Conservation (phyloP, 2,113 vertebrate genomes). For the Lamprologus lemairii region DNA sequence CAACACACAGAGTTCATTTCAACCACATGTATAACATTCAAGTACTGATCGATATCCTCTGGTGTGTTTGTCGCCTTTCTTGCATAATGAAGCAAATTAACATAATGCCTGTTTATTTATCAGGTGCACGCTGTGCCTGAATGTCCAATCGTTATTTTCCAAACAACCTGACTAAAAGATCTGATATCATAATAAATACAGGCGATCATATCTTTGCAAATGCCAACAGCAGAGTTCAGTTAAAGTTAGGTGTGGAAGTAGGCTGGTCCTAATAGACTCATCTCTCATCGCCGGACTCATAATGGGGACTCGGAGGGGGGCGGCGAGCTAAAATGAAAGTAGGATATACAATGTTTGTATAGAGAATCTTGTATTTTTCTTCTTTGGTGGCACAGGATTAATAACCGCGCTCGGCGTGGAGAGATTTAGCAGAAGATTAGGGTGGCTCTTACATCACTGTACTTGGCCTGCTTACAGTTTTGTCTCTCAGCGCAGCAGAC, state of each 20-base stretch:
- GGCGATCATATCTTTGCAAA: background rate
- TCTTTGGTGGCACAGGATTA: slow-evolving; percentile 42
- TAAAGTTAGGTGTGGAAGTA: background rate
- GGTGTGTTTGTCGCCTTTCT: slow-evolving; percentile 47
- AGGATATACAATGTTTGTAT: slow-evolving; percentile 27
- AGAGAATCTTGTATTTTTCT: slow-evolving; percentile 5
- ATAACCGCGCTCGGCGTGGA: slow-evolving; percentile 23
- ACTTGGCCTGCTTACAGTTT: slow-evolving; percentile 28
- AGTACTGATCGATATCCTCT: slow-evolving; percentile 60
- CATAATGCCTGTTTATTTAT: slow-evolving; percentile 68
- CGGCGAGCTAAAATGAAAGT: background rate
- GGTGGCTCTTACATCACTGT: slow-evolving; percentile 35
- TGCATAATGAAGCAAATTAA: slow-evolving; percentile 65
- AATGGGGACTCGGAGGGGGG: background rate
- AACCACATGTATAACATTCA: slow-evolving; percentile 35
- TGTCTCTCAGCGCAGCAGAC: background rate
- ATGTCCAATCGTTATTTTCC: slow-evolving; percentile 47
- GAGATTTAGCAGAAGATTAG: slow-evolving; percentile 65
- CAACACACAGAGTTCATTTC: slow-evolving; percentile 20
- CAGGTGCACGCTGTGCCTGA: slow-evolving; percentile 36
- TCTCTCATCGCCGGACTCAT: background rate
- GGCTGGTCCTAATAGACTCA: background rate
- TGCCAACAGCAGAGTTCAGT: background rate
- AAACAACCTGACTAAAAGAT: slow-evolving; percentile 15
- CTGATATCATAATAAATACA: background rate